These are phyloP conservation scores for Siniperca knerii DNA, from an alignment of 2,113 vertebrate species.

Conservation along the genomic window DNA sequence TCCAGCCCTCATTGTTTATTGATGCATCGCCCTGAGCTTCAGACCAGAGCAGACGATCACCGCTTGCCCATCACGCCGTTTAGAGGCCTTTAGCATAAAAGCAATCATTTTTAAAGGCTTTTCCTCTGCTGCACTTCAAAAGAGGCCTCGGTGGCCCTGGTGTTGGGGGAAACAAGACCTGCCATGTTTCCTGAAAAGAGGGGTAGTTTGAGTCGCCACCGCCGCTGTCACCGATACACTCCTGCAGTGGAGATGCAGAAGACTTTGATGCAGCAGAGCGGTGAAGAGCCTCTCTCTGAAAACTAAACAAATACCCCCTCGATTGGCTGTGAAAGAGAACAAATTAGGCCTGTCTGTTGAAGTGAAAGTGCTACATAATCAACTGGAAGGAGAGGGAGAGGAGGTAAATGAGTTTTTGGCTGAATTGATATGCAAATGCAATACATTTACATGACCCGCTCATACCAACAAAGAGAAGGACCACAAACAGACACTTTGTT, in stretches of 20 bases:
- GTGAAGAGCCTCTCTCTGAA: conserved; percentile 42
- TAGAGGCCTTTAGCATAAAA: conserved; percentile 76
- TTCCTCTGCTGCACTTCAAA: conserved; percentile 48
- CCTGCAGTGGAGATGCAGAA: neutral
- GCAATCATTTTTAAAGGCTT: conserved; percentile 53
- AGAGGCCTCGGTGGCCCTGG: conserved; percentile 24
- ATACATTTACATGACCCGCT: conserved; percentile 54
- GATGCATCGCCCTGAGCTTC: conserved; percentile 73
- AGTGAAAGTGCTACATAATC: conserved; percentile 69
- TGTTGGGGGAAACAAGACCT: conserved; percentile 34
- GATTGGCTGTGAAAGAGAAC: conserved; percentile 60
- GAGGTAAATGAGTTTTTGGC: conserved; percentile 53
- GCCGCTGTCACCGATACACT: neutral
- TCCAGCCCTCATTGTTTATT: conserved; percentile 83
- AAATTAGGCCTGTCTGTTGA: conserved; percentile 61
- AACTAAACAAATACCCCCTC: conserved; percentile 61
- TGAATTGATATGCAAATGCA: conserved; percentile 69
- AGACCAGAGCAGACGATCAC: conserved; percentile 70
- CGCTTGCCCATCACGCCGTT: conserved; percentile 68
- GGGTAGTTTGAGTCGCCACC: conserved; percentile 6
- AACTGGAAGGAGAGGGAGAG: conserved; percentile 53
- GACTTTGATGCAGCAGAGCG: conserved; percentile 43
- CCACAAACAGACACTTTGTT: conserved; percentile 43
- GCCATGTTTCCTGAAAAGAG: conserved; percentile 13
- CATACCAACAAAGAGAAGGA: conserved; percentile 17